phyloP scores from a whole-genome alignment of 2,888 invertebrate species.

The Plebejus anna region DNA sequence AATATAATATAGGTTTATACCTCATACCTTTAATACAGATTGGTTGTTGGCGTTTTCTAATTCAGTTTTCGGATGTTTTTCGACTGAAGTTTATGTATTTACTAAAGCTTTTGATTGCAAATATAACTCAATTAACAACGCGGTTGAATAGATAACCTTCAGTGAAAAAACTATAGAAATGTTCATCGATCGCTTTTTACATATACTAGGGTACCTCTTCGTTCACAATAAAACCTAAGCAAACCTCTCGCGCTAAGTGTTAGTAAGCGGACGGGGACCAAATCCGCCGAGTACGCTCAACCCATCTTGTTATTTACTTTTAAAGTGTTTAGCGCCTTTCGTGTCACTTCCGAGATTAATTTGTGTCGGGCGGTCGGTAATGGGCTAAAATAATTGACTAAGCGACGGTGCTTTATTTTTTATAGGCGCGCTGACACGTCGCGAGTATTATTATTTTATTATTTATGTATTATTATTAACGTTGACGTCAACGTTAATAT shows the following conservation, averaged over 20 bases:
- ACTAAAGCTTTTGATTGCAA: too few species aligned
- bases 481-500: constrained; percentile 52
- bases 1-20: too few species aligned
- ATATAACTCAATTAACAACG: too few species aligned
- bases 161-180: background rate
- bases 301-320: constrained; percentile 37
- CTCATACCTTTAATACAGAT: too few species aligned
- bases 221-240: background rate
- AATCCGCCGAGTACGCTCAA: background rate
- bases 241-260: background rate
- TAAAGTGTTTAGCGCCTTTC: constrained; percentile 72
- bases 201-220: background rate
- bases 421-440: constrained; percentile 56
- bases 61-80: too few species aligned
- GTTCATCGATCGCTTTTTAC: background rate
- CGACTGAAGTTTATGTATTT: too few species aligned
- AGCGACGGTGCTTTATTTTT: constrained; percentile 68
- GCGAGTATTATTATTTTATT: too few species aligned
- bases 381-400: constrained; percentile 77
- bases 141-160: too few species aligned
- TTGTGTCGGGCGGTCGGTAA: constrained; percentile 72
- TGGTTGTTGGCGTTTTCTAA: too few species aligned
- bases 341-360: constrained; percentile 76
- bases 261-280: background rate
- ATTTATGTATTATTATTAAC: too few species aligned